Percentiles rank a stretch among this genome's conserved stretches.
phyloP scores from a whole-genome alignment of 2,888 invertebrate species.

The Spilarctia lutea region DNA sequence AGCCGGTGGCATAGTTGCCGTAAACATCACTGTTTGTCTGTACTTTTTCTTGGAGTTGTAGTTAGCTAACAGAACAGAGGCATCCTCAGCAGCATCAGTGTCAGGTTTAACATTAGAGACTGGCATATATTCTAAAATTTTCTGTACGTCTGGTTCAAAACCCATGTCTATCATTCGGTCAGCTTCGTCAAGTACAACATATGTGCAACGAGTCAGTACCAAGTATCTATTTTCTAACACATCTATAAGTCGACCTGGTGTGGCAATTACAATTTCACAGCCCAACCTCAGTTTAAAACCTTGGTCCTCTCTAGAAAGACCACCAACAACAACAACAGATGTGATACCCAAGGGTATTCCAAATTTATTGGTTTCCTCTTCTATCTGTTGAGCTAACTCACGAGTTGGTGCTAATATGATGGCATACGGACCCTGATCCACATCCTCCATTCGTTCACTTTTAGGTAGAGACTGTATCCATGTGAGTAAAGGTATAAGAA shows the following conservation, averaged over 20 bases:
- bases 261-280: constrained; percentile 99
- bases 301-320: constrained; percentile 98
- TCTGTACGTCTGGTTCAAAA: constrained; percentile 99
- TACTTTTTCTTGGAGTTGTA: constrained; percentile 98
- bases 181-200: constrained; percentile 98
- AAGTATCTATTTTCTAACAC: constrained; percentile 99
- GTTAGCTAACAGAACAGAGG: constrained; percentile 95
- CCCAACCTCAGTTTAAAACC: constrained; percentile 98
- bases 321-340: constrained; percentile 99
- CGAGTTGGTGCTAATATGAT: constrained; percentile 99
- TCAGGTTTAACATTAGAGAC: constrained; percentile 99
- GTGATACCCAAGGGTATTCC: constrained; percentile 96
- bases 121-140: constrained; percentile 99
- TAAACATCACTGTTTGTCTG: constrained; percentile 99
- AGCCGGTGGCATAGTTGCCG: constrained; percentile 99
- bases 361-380: constrained; percentile 99
- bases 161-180: constrained; percentile 99
- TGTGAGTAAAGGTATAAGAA: constrained; percentile 97
- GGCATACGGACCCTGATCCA: constrained; percentile 98
- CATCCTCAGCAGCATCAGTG: constrained; percentile 99
- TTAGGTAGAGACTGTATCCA: constrained; percentile 99
- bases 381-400: constrained; percentile 99
- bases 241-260: constrained; percentile 99
- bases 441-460: constrained; percentile 95
- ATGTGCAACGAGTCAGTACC: constrained; percentile 98